Percentiles rank a stretch among this genome's conserved stretches.
phyloP scores from a whole-genome alignment of 2,113 vertebrate genomes.

The Dromaius novaehollandiae region DNA sequence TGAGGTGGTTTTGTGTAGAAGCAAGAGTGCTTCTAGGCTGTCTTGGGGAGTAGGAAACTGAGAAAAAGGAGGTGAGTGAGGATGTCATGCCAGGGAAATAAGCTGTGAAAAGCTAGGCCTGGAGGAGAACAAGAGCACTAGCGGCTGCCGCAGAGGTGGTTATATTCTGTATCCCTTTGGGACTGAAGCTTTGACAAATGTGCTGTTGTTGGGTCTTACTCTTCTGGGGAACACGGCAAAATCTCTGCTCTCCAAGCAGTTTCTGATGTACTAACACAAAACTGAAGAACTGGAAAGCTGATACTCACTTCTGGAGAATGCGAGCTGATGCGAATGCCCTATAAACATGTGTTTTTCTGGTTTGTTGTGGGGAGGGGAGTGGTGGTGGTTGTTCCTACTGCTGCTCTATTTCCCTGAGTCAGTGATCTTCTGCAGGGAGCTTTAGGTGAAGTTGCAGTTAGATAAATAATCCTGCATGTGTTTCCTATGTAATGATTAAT shows the following conservation, averaged over 20 bases:
- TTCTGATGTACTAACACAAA: too few relatives aligned
- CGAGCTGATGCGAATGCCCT: not conserved
- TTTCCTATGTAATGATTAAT: not conserved
- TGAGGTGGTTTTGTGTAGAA: not conserved
- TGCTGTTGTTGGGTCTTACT: fast-evolving
- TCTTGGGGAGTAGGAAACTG: not conserved
- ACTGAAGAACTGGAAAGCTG: not conserved
- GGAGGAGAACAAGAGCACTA: fast-evolving
- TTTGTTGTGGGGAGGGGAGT: not conserved
- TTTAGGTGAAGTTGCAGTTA: not conserved
- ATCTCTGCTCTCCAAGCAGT: not conserved
- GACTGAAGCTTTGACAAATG: not conserved
- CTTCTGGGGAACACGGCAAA: not conserved
- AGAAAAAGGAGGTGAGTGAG: not conserved
- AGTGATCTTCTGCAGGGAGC: not conserved
- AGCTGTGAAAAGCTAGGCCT: not conserved
- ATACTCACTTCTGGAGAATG: not conserved
- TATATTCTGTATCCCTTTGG: not conserved
- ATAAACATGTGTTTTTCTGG: fast-evolving
- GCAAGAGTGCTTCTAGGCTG: not conserved
- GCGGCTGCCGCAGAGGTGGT: not conserved
- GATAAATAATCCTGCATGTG: not conserved
- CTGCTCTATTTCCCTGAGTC: not conserved
- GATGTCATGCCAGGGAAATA: not conserved
- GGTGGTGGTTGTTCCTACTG: not conserved